phyloP scores from a whole-genome alignment of 2,888 invertebrate species.

The Thecophora atra region DNA sequence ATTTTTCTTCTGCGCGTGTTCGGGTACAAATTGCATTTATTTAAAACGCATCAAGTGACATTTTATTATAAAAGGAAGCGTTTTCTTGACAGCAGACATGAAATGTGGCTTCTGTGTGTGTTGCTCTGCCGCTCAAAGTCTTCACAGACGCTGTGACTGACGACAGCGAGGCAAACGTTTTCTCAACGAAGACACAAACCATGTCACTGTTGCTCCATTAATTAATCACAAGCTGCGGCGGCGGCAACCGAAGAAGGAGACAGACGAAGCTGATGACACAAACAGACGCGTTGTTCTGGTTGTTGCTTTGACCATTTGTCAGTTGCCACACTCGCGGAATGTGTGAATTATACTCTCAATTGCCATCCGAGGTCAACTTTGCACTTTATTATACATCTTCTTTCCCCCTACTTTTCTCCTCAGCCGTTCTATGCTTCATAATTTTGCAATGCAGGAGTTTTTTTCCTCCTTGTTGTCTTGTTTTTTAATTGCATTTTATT shows the following conservation, averaged over 20 bases:
- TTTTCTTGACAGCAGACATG: slow-evolving; percentile 1
- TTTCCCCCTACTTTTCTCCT: neutral
- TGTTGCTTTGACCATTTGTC: slow-evolving; percentile 7
- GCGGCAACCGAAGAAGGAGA: too few species aligned
- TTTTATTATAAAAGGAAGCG: neutral
- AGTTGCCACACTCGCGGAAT: slow-evolving; percentile 5
- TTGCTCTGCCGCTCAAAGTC: too few species aligned
- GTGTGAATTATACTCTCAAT: slow-evolving; percentile 3
- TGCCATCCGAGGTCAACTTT: slow-evolving; percentile 33
- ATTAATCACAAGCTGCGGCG: too few species aligned
- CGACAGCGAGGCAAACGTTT: too few species aligned
- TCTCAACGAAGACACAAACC: too few species aligned
- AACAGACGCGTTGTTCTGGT: too few species aligned
- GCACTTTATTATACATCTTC: slow-evolving; percentile 29
- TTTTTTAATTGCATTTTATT: neutral
- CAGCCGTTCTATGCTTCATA: neutral
- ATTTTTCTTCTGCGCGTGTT: too few species aligned
- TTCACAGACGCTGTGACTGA: too few species aligned
- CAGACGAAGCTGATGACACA: too few species aligned
- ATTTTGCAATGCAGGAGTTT: too few species aligned
- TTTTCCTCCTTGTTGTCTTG: neutral
- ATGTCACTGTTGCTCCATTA: too few species aligned
- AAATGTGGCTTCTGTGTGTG: neutral
- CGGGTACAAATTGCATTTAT: neutral
- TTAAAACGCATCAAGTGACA: slow-evolving; percentile 10